Conservation (phyloP, 2,113 vertebrate genomes). For the Eublepharis macularius region DNA sequence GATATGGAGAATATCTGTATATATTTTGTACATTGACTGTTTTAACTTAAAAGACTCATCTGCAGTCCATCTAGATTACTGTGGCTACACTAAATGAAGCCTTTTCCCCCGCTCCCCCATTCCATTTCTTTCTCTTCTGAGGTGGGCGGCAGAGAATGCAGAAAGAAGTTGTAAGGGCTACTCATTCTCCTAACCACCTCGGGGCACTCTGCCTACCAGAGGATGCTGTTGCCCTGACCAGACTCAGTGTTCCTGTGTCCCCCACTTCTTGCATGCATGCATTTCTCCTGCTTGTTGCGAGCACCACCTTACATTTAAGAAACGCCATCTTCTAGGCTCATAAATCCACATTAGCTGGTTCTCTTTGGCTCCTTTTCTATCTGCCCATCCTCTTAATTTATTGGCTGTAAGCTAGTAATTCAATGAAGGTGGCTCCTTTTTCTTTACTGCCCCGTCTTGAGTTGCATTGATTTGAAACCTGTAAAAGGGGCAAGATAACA, state of each 20-base stretch:
- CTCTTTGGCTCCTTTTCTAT: neutral
- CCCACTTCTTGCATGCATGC: neutral
- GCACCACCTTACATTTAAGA: neutral
- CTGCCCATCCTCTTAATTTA: neutral
- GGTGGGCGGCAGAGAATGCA: neutral
- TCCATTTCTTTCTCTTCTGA: neutral
- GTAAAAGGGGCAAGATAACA: too few relatives aligned
- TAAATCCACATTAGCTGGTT: neutral
- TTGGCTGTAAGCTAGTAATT: neutral
- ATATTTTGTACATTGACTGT: constrained; percentile 27
- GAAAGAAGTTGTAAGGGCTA: neutral
- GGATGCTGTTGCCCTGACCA: neutral
- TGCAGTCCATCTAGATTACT: neutral
- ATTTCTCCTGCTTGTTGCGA: neutral
- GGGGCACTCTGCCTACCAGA: neutral
- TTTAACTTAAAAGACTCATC: neutral
- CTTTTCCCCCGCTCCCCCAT: neutral
- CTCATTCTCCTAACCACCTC: neutral
- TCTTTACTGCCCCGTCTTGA: neutral
- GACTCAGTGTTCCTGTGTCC: too few relatives aligned
- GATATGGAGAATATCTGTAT: neutral
- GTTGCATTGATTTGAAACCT: neutral
- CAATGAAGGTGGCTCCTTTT: neutral
- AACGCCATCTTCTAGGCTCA: too few relatives aligned
- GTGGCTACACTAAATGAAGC: neutral